phyloP scores from a whole-genome alignment of 2,113 vertebrate genomes.

The Aegithalos caudatus region DNA sequence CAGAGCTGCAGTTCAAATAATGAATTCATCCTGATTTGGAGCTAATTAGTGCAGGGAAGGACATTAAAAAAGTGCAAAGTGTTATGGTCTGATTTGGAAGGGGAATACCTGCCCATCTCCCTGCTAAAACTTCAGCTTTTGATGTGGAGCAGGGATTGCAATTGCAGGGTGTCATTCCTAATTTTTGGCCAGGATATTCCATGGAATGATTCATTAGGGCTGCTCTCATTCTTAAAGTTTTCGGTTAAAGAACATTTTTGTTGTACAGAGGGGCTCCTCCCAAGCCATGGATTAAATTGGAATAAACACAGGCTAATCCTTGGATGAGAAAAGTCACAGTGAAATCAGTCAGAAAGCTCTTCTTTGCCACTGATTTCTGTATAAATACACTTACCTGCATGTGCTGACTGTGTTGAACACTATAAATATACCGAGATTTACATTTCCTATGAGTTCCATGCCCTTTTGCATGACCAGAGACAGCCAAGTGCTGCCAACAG shows the following conservation, averaged over 20 bases:
- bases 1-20: neutral
- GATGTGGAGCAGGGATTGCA: neutral
- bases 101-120: neutral
- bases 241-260: neutral
- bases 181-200: neutral
- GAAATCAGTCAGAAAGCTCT: neutral
- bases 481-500: neutral
- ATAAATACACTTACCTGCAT: neutral
- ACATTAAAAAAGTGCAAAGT: neutral
- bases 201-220: neutral
- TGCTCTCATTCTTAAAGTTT: neutral
- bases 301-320: neutral
- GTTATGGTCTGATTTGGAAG: neutral
- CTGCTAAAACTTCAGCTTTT: neutral
- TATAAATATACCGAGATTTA: neutral
- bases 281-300: neutral
- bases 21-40: neutral
- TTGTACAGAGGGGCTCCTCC: neutral
- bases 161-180: neutral
- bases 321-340: fast-evolving
- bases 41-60: neutral
- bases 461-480: neutral
- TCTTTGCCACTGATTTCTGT: neutral
- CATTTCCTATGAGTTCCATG: neutral
- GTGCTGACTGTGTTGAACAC: neutral